Evolutionary conservation across 2,113 vertebrate species (phyloP), one percentile per base, ranked within the genome.

Genomic region (Pristiophorus japonicus): DNA sequence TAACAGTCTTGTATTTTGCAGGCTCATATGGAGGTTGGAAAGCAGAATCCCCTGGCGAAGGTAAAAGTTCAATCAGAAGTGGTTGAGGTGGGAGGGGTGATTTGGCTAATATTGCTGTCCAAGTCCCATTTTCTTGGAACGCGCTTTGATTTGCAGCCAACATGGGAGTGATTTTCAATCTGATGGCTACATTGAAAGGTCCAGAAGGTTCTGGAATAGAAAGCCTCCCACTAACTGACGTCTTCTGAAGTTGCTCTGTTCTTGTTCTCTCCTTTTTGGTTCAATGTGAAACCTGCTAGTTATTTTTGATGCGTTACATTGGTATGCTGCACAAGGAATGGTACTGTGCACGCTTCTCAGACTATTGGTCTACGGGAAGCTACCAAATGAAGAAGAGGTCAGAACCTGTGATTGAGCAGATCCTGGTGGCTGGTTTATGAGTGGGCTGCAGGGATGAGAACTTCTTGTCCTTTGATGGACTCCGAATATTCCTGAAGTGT

Each of bases 21-120:
- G 93, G 93, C 27, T 70, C 93, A 7, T 94, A 73, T 70, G 93
- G 93, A 67, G 73, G 47, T 70, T 94, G 93, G 93, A 70, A 70
- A 18, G 24, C 93, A 51, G 93, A 70, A 73, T 47, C 93, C 11
- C 6, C 93, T 34, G 66, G 93, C 5, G 93, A 67, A 94, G 93
- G 93, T 94, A 94, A 93, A 93, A 24, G 4, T 67, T 92, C 91
- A 38, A 3, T 94, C 24, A 47, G 78, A 20, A 38, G 42, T 67
- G 16, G 12, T 27, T 42, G 42, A 94, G 24, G 92, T 42, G 92
- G 65, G 7, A 67, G 42, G 90, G 90, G 1, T 62, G 3, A 63
- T 65, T 90, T 90, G 30, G 51, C 45, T 88, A 55, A 4, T n/a
- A 11, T 94, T 0, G 2, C 45, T 94, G 4, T 30, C 51, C 42